These are phyloP conservation scores for Montipora foliosa DNA, from an alignment of 64 coral and sea anemone species.

Conservation along the genomic window DNA sequence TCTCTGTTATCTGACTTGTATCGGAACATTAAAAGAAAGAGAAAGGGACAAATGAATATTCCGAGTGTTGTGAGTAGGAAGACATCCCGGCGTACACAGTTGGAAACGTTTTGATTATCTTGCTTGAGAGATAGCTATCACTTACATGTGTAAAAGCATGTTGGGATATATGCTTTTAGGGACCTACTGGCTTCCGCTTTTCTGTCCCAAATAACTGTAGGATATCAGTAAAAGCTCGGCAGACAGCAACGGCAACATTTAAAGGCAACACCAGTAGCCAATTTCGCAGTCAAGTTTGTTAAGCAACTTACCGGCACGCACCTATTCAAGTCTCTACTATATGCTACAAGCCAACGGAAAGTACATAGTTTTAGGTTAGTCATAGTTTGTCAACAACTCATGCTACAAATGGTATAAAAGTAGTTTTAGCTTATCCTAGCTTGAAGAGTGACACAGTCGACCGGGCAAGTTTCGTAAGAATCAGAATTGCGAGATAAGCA, in stretches of 20 bases:
- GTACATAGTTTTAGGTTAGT: too few species aligned
- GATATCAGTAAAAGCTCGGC: neutral
- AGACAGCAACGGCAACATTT: neutral
- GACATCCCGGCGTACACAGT: neutral
- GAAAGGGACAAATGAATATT: neutral
- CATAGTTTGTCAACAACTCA: too few species aligned
- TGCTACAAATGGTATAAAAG: too few species aligned
- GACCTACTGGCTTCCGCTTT: constrained; percentile 2
- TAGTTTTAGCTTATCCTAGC: too few species aligned
- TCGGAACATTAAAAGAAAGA: neutral
- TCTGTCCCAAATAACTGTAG: neutral
- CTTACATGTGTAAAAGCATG: neutral
- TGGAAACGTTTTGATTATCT: neutral
- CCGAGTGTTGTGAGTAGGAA: neutral
- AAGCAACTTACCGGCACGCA: too few species aligned
- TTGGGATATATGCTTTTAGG: neutral
- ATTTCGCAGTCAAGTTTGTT: neutral
- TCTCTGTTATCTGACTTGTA: neutral
- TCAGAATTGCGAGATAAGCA: too few species aligned
- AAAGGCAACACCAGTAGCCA: neutral
- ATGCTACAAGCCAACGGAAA: too few species aligned
- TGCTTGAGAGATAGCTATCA: neutral
- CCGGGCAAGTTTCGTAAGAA: too few species aligned
- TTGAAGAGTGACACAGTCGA: too few species aligned
- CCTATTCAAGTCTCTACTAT: too few species aligned